These are phyloP conservation scores for Luscinia megarhynchos DNA, from an alignment of 2,797 vertebrate species.

Conservation along the genomic window DNA sequence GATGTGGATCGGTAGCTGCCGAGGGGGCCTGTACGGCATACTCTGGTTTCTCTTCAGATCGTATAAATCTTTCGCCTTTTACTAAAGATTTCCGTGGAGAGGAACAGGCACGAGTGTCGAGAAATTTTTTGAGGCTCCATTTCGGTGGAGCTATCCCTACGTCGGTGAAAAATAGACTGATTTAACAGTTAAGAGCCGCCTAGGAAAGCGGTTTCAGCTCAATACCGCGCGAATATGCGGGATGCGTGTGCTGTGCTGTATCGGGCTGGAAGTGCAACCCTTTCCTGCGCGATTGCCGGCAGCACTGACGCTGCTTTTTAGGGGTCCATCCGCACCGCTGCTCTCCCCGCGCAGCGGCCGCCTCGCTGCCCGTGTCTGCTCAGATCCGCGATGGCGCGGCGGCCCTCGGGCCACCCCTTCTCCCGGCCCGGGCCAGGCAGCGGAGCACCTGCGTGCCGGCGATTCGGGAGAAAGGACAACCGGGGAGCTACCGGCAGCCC, in stretches of 20 bases:
- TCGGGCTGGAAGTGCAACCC: rapidly evolving
- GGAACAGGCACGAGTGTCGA: constrained; percentile 47
- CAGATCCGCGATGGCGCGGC: rapidly evolving
- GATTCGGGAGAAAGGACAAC: neutral
- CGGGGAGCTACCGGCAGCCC: too few species aligned
- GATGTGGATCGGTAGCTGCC: rapidly evolving
- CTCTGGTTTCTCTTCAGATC: constrained; percentile 33
- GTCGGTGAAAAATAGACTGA: too few species aligned
- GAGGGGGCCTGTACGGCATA: rapidly evolving
- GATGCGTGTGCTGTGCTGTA: too few species aligned
- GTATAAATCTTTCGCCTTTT: constrained; percentile 46
- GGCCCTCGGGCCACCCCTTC: neutral
- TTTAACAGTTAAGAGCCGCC: too few species aligned
- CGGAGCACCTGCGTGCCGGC: neutral
- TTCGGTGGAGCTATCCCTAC: neutral
- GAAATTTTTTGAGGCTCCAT: neutral
- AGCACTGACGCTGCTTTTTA: rapidly evolving
- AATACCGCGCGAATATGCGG: too few species aligned
- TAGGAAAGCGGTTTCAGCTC: too few species aligned
- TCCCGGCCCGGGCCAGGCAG: neutral
- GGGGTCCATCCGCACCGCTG: rapidly evolving
- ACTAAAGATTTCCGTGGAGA: constrained; percentile 87
- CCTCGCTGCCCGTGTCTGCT: rapidly evolving
- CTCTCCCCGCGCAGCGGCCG: too few species aligned
- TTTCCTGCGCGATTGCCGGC: rapidly evolving